Conservation (phyloP, 2,113 vertebrate genomes). For the Mungos mungo region DNA sequence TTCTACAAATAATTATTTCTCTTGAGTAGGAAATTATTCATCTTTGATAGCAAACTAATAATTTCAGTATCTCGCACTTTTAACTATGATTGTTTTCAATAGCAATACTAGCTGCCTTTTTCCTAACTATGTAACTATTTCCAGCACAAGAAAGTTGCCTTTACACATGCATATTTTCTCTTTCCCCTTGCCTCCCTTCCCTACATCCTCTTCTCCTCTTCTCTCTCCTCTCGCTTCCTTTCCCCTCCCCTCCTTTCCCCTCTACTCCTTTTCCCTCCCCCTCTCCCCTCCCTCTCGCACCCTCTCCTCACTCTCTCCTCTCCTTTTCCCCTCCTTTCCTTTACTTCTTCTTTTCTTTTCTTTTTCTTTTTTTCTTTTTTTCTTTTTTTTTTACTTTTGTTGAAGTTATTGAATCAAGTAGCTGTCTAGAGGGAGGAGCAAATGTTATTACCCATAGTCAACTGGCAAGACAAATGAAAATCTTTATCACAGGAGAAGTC, state of each 20-base stretch:
- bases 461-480: conserved; percentile 51
- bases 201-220: no score
- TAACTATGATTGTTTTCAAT: conserved; percentile 47
- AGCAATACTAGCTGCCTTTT: neutral
- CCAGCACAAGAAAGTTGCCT: conserved; percentile 30
- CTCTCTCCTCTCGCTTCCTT: no score
- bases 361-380: neutral
- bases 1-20: conserved; percentile 44
- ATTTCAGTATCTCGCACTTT: neutral
- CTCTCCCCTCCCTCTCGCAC: no score
- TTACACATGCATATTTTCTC: neutral
- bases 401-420: conserved; percentile 22
- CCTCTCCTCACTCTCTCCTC: neutral
- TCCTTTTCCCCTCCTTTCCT: no score
- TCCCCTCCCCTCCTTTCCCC: no score
- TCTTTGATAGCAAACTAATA: conserved; percentile 55
- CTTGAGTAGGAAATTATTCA: conserved; percentile 48
- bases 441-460: conserved; percentile 53
- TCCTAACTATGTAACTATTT: neutral
- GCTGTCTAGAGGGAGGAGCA: neutral
- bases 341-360: accelerated
- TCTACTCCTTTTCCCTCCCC: accelerated
- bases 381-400: neutral
- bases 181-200: neutral
- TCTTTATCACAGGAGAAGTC: conserved; percentile 44